phyloP scores from a whole-genome alignment of 2,113 vertebrate species.

The Saguinus imperator region DNA sequence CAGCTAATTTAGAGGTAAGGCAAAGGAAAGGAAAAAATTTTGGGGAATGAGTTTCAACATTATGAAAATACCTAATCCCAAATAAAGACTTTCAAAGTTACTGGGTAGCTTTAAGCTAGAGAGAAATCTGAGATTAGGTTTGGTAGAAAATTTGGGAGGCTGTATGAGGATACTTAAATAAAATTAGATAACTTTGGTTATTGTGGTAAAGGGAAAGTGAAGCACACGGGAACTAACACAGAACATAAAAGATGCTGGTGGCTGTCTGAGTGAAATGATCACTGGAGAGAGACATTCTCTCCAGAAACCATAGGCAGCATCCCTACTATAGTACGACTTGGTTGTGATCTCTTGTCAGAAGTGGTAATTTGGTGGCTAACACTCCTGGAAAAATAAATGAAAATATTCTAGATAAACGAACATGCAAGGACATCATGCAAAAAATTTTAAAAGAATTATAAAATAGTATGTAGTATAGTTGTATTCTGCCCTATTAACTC shows the following conservation, averaged over 20 bases:
- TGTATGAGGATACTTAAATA: not conserved
- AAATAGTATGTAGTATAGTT: not conserved
- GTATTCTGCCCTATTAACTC: not conserved
- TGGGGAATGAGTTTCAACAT: not conserved
- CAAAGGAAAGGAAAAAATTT: not conserved
- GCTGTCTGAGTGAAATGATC: not conserved
- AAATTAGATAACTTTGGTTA: not conserved
- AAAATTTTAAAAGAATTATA: not conserved
- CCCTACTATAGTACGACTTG: not conserved
- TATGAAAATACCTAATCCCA: not conserved
- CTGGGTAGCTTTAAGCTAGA: not conserved
- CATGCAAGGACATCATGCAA: rapidly evolving
- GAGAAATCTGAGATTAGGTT: not conserved
- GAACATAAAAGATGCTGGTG: not conserved
- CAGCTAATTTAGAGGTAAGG: not conserved
- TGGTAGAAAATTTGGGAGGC: not conserved
- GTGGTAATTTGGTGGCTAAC: not conserved
- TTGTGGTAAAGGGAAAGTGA: not conserved
- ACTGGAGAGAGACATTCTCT: not conserved
- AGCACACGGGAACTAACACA: not conserved
- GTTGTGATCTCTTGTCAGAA: not conserved
- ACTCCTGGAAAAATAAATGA: not conserved
- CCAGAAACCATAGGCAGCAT: not conserved
- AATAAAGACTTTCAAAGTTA: not conserved
- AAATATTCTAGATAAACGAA: not conserved